phyloP scores from a whole-genome alignment of 2,113 vertebrate species.

The Myanophis thanlyinensis region DNA sequence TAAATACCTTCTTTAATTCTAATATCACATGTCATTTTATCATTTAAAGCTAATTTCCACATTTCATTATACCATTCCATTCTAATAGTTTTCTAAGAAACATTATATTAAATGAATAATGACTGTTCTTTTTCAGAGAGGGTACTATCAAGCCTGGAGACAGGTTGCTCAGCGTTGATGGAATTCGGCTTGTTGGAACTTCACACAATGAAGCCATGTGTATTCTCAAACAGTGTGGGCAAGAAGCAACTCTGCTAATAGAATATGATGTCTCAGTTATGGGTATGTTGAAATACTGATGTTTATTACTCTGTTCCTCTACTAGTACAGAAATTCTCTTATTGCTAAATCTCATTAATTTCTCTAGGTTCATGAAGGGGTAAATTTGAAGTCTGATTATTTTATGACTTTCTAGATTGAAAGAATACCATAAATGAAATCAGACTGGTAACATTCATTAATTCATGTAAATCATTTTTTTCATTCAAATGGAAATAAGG shows the following conservation, averaged over 20 bases:
- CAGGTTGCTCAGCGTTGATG: constrained; percentile 92
- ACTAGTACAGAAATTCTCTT: constrained; percentile 35
- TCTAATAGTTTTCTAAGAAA: constrained; percentile 18
- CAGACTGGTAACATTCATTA: constrained; percentile 57
- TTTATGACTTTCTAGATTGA: constrained; percentile 46
- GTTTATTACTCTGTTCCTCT: constrained; percentile 22
- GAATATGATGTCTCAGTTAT: constrained; percentile 98
- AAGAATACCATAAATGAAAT: constrained; percentile 40
- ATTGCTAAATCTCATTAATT: constrained; percentile 46
- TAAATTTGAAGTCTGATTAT: constrained; percentile 56
- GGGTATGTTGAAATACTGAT: constrained; percentile 73
- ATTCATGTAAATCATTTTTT: neutral
- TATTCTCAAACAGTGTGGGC: constrained; percentile 96
- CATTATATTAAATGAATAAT: constrained; percentile 55
- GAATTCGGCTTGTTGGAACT: constrained; percentile 91
- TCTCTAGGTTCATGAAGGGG: constrained; percentile 61
- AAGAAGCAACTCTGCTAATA: constrained; percentile 92
- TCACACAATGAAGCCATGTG: constrained; percentile 94
- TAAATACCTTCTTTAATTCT: too few relatives aligned
- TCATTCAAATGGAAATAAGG: constrained; percentile 46
- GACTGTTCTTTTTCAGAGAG: constrained; percentile 78
- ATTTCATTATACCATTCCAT: too few relatives aligned
- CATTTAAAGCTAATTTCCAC: too few relatives aligned
- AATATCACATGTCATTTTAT: too few relatives aligned
- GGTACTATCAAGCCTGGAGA: constrained; percentile 94